Conservation (phyloP, 2,113 vertebrate species). For the Dinomys branickii region DNA sequence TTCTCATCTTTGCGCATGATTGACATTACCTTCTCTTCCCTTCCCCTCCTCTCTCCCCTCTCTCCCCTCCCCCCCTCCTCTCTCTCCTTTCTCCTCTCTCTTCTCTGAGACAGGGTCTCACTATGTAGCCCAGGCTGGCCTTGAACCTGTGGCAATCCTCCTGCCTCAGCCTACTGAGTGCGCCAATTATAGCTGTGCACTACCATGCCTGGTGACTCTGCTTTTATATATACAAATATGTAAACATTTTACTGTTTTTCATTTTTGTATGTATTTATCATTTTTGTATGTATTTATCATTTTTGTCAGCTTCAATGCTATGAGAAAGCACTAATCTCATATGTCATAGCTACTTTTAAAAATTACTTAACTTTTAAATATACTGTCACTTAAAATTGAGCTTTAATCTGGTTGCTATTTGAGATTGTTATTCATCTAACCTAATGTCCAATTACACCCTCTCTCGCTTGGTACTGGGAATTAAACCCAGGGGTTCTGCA, state of each 20-base stretch:
- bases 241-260: constrained; percentile 22
- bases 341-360: not conserved
- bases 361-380: constrained; percentile 30
- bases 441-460: not conserved
- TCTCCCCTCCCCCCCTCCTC: too few species aligned
- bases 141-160: not conserved
- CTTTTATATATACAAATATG: not conserved
- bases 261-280: not conserved
- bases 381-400: not conserved
- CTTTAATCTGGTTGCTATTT: constrained; percentile 26
- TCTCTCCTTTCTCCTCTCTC: too few species aligned
- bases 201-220: not conserved
- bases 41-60: too few species aligned
- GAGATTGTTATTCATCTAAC: not conserved
- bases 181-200: not conserved
- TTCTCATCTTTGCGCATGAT: not conserved
- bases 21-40: not conserved
- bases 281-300: not conserved
- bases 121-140: not conserved
- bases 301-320: constrained; percentile 5
- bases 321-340: constrained; percentile 14
- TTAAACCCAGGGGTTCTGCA: not conserved
- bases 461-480: not conserved
- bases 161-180: not conserved
- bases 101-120: not conserved